Evolutionary conservation across 1,140 invertebrate genomes (phyloP).

Genomic region (Drosophila burlai): DNA sequence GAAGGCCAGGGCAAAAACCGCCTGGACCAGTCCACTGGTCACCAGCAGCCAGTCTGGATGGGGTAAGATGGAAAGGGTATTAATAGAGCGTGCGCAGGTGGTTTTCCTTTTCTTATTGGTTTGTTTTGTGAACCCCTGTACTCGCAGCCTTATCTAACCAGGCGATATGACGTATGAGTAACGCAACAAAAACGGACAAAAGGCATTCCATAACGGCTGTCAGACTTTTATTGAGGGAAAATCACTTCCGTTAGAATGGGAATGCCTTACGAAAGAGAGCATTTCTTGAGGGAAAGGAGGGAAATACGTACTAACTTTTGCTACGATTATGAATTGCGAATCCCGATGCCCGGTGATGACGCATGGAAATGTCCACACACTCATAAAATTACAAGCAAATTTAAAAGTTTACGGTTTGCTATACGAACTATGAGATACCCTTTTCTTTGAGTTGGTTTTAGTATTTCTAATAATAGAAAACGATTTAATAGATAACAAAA

Average conservation of each 20-base stretch:
- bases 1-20: conserved; percentile 86
- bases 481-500: not conserved
- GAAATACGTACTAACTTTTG: conserved; percentile 7
- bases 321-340: conserved; percentile 45
- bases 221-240: conserved; percentile 15
- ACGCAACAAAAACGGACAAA: conserved; percentile 4
- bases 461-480: not conserved
- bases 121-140: not conserved
- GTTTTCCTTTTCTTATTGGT: not conserved
- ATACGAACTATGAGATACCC: not conserved
- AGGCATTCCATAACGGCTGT: not conserved
- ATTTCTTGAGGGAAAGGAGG: not conserved
- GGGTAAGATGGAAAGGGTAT: not conserved
- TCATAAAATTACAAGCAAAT: conserved; percentile 19
- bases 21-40: conserved; percentile 86
- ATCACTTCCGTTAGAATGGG: conserved; percentile 6
- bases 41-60: conserved; percentile 87
- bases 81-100: not conserved
- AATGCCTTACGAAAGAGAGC: conserved; percentile 3
- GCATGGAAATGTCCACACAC: not conserved
- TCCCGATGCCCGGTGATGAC: conserved; percentile 15
- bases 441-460: rapidly evolving
- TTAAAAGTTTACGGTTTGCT: not conserved
- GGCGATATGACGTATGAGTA: conserved; percentile 51
- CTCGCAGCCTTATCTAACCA: conserved; percentile 28